Evolutionary conservation across 2,888 invertebrate species (phyloP).

Genomic region (Dicranocentrus wangi): DNA sequence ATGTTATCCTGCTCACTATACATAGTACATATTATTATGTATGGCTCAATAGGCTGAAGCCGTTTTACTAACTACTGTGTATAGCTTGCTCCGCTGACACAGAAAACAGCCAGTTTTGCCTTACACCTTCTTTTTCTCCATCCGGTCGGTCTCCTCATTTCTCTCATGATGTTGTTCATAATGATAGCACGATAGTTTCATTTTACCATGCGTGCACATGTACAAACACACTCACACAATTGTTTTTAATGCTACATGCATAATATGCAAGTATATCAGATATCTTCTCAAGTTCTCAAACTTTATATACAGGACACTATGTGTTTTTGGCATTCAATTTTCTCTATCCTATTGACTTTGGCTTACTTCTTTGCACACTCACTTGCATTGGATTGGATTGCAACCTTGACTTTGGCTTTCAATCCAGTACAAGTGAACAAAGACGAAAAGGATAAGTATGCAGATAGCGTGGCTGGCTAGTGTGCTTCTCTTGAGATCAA

Average conservation of each 20-base stretch:
- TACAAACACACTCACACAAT: conserved; percentile 36
- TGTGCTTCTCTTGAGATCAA: neutral
- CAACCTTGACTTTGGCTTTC: conserved; percentile 61
- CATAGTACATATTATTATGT: no score
- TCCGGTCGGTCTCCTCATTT: conserved; percentile 71
- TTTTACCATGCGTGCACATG: conserved; percentile 53
- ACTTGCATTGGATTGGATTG: neutral
- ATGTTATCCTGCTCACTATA: no score
- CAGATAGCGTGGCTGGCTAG: neutral
- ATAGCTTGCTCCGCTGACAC: conserved; percentile 72
- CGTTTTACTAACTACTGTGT: conserved; percentile 8
- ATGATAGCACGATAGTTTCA: conserved; percentile 36
- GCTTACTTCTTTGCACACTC: no score
- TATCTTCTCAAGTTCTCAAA: conserved; percentile 8
- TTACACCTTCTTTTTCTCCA: conserved; percentile 69
- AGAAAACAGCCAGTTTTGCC: conserved; percentile 70
- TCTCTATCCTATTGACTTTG: conserved; percentile 29
- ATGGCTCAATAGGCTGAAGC: no score
- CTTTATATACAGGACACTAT: conserved; percentile 21
- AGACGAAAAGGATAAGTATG: neutral
- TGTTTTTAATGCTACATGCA: neutral
- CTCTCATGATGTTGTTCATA: conserved; percentile 42
- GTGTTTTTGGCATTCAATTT: conserved; percentile 39
- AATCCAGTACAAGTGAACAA: conserved; percentile 37
- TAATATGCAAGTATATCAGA: neutral